Evolutionary conservation across 2,797 vertebrate species (phyloP).

Genomic region (Salarias fasciatus): DNA sequence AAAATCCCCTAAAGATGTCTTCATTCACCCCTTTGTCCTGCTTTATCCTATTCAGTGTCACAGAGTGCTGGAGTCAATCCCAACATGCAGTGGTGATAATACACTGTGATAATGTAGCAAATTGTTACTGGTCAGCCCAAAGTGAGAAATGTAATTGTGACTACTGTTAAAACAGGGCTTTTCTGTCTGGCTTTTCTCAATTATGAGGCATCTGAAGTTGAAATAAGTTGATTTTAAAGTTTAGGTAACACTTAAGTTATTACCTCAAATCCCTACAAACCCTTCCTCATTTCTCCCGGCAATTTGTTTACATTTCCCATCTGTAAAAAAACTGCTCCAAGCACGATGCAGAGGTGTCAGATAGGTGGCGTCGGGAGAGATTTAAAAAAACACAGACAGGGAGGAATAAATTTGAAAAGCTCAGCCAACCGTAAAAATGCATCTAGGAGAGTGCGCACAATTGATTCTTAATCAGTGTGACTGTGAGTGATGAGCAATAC

Average conservation of each 20-base stretch:
- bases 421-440: constrained; percentile 53
- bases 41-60: no score
- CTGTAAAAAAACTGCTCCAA: constrained; percentile 26
- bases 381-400: constrained; percentile 17
- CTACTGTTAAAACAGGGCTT: not conserved
- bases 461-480: constrained; percentile 69
- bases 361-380: constrained; percentile 41
- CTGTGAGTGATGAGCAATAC: constrained; percentile 58
- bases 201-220: constrained; percentile 25
- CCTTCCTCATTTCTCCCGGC: constrained; percentile 25
- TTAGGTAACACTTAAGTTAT: no score
- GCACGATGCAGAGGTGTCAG: constrained; percentile 24
- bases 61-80: no score
- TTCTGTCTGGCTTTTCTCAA: constrained; percentile 23
- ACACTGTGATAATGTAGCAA: no score
- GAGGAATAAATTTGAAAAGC: constrained; percentile 56
- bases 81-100: no score
- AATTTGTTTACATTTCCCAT: constrained; percentile 51
- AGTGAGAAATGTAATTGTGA: no score
- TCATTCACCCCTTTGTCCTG: no score
- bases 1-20: no score
- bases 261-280: not conserved
- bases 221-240: no score
- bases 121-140: no score
- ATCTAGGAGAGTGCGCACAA: constrained; percentile 63